Base-by-base conservation (phyloP, 1,140 invertebrate genomes). In the Brachionus manjavacas region DNA sequence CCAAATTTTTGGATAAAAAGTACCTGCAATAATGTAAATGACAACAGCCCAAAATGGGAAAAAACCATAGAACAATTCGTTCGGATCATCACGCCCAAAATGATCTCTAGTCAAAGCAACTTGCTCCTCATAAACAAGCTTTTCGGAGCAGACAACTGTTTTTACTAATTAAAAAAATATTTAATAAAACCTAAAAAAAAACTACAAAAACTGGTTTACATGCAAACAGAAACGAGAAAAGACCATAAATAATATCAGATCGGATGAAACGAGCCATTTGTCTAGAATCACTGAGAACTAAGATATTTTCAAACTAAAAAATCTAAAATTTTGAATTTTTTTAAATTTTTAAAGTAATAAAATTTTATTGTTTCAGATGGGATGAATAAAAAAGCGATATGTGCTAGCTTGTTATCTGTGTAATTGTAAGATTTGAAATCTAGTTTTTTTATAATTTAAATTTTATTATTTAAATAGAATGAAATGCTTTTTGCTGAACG, bases 11-110 rank as follows among this genome's bases (percentile, higher is more conserved):
- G 7, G 23, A 43, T 16, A 74, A 43, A 6, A 14, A 41, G 39
- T 74, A 74, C 70, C 72, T 3, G 72, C 72, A 28, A 76, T 49
- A 9, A 76, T 76, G 25, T 49, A 76, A 49, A 76, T 76, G 43
- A 76, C 72, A 31, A 76, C 46, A 49, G 72, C 72, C 72, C 72
- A 76, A 49, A 76, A 43, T 76, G 72, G 72, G 52, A 76, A 49
- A 35, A 49, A 76, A 12, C 72, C 72, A 28, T 49, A 14, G 14
- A 76, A 28, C 46, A 76, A 49, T 6, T 8, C 16, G 25, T 76
- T 43, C 4, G 72, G 72, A 76, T 76, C 46, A 14, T 49, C 41
- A 16, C 72, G 72, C 0, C 41, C 72, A 9, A 20, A 49, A 49
- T 76, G 43, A 52, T 76, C 72, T 49, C 72, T 76, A 14, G 72